A percentile compares a stretch with the other conserved stretches of the same genome.
Evolutionary conservation across 2,888 invertebrate species (phyloP).

Genomic region (Ariolimax columbianus): DNA sequence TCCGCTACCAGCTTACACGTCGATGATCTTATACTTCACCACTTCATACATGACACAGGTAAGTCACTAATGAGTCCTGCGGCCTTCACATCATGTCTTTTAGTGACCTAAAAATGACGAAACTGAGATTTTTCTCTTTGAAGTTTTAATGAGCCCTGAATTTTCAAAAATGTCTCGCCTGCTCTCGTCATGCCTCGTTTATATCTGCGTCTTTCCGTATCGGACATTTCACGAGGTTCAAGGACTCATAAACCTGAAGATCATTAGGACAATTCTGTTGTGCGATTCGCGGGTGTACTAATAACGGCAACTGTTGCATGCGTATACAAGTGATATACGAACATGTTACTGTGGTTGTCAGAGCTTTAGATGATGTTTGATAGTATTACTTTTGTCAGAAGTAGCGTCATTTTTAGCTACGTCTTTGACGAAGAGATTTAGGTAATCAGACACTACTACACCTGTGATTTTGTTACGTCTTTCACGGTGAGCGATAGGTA

Average conservation of each 20-base stretch:
- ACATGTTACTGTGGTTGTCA: too few species aligned
- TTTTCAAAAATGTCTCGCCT: background rate
- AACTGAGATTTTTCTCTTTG: background rate
- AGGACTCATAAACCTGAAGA: background rate
- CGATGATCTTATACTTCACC: background rate
- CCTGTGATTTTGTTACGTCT: too few species aligned
- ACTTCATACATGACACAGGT: background rate
- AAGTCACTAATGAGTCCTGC: background rate
- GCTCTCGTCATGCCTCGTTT: background rate
- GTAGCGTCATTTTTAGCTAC: too few species aligned
- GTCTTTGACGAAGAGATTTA: too few species aligned
- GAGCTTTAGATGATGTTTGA: too few species aligned
- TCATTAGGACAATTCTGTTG: background rate
- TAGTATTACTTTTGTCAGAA: too few species aligned
- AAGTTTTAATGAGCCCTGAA: background rate
- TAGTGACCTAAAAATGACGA: background rate
- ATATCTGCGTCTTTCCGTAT: background rate
- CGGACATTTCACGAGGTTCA: background rate
- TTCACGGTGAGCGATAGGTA: too few species aligned
- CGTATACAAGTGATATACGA: too few species aligned
- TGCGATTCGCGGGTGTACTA: background rate
- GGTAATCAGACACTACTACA: too few species aligned
- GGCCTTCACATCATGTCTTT: background rate
- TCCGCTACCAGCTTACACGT: too few species aligned
- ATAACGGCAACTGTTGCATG: too few species aligned